A percentile compares a stretch with the other conserved stretches of the same genome.
Evolutionary conservation across 2,113 vertebrate species (phyloP).

Genomic region (Hystrix brachyura): DNA sequence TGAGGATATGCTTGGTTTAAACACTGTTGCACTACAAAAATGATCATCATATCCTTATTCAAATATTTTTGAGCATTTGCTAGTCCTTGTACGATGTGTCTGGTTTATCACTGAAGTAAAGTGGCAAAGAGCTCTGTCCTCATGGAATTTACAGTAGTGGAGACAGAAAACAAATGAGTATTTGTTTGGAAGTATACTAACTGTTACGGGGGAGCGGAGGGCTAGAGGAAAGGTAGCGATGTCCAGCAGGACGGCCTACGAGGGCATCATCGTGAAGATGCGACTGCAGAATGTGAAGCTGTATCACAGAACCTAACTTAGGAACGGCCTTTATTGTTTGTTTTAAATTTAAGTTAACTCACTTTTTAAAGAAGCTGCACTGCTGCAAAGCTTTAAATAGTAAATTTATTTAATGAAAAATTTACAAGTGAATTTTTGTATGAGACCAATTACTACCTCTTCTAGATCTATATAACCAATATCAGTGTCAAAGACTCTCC

Average conservation of each 20-base stretch:
- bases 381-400: neutral
- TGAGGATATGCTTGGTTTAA: neutral
- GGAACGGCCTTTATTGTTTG: neutral
- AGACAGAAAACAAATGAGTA: neutral
- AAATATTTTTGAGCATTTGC: neutral
- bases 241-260: neutral
- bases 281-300: neutral
- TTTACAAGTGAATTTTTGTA: neutral
- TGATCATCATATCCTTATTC: neutral
- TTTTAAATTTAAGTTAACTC: conserved; percentile 15
- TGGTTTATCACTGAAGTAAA: neutral
- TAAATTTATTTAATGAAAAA: conserved; percentile 72
- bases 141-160: neutral
- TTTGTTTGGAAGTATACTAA: neutral
- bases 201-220: rapidly evolving
- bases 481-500: neutral
- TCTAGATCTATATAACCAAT: neutral
- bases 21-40: neutral
- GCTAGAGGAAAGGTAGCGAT: rapidly evolving
- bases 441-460: conserved; percentile 20
- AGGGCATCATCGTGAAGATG: neutral
- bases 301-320: neutral
- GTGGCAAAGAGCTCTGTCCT: neutral
- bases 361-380: neutral
- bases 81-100: neutral